Base-by-base conservation (phyloP, 1,140 invertebrate species). In the Drosophila sulfurigaster region DNA sequence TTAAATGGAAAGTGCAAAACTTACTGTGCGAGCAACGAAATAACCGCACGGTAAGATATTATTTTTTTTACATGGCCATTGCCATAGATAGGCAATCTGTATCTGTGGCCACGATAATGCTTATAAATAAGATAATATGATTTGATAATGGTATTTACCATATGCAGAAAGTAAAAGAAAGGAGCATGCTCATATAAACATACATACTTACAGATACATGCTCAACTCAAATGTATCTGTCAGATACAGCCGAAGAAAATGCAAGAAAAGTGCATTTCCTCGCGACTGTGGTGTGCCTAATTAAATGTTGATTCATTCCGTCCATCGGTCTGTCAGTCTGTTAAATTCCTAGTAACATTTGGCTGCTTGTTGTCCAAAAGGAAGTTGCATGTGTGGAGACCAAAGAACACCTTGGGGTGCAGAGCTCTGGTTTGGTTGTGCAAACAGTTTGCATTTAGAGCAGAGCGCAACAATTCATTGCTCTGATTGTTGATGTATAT, bases 61-160 rank as follows among this genome's bases (percentile, higher is more conserved):
- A 80, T 82, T 77, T 77, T 25, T 82, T 89, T 83, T 87, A 88
- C 83, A 87, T 87, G 79, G 77, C 83, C 86, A 89, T 88, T 72
- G 82, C 85, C 85, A 88, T 89, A 88, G 85, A 89, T 89, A 88
- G 85, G 86, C 86, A 88, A 89, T 88, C 86, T 88, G 86, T 88
- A 89, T 88, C 85, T 88, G 85, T 78, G 71, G 86, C 38, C 64
- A 91, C 82, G 89, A 91, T 91, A 91, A 91, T 91, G 89, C 90
- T 91, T 91, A 91, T 91, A 91, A 91, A 91, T 91, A 91, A 91
- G 89, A 91, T 91, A 91, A 91, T 91, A 91, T 85, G 81, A 90
- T 91, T 91, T 91, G 89, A 91, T 91, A 91, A 91, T 90, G 89
- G 80, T 91, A 91, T 91, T 91, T 91, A 91, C 90, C 90, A 88